Evolutionary conservation across 2,797 vertebrate species (phyloP).

Genomic region (Pangasius sanitwongsei): DNA sequence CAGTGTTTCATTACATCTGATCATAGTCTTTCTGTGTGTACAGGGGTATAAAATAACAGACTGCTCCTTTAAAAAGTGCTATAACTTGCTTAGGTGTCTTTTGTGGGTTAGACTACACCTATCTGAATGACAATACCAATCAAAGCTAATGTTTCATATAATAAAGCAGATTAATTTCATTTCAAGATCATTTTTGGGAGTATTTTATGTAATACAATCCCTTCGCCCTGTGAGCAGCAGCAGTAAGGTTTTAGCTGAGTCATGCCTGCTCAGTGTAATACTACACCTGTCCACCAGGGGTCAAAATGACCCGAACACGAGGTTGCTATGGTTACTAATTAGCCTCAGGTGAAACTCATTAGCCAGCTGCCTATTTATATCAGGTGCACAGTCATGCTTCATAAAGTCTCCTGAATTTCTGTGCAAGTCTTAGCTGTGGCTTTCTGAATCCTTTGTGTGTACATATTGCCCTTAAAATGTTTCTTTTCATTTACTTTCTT

Average conservation of each 20-base stretch:
- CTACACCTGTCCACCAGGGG: background rate
- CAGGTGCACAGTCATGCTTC: background rate
- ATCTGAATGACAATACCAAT: background rate
- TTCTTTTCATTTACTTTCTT: background rate
- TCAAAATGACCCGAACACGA: background rate
- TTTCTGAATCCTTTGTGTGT: background rate
- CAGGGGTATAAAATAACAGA: background rate
- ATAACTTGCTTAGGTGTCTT: background rate
- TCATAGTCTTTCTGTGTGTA: background rate
- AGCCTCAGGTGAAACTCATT: slow-evolving; percentile 16
- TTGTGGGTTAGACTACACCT: background rate
- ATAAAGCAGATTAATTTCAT: background rate
- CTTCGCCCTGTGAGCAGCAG: background rate
- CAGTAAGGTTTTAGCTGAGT: background rate
- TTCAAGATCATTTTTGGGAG: background rate
- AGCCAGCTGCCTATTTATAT: background rate
- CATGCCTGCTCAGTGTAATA: background rate
- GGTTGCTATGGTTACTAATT: background rate
- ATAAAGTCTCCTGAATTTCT: background rate
- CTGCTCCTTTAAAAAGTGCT: background rate
- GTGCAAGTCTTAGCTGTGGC: background rate
- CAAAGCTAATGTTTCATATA: background rate
- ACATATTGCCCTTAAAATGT: background rate
- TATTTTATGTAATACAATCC: background rate
- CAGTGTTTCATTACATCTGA: background rate